These are phyloP conservation scores for Exocentrus adspersus DNA, from an alignment of 2,888 invertebrate species.

Conservation along the genomic window DNA sequence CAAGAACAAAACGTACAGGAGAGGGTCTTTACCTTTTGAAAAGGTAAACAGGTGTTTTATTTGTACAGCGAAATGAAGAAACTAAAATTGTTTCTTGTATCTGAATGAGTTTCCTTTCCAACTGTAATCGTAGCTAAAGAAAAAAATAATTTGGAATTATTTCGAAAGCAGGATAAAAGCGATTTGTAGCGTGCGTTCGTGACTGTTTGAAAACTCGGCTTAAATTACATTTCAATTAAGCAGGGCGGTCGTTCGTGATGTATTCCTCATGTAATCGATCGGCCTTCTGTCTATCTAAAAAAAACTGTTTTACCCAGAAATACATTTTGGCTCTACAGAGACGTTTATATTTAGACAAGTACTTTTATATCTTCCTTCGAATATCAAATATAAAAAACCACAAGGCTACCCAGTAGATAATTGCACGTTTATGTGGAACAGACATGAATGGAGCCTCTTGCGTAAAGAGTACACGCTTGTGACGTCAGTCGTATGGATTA, in stretches of 20 bases:
- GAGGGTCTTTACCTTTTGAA: constrained; percentile 57
- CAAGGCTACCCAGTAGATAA: background rate
- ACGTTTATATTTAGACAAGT: background rate
- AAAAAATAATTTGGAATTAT: no score
- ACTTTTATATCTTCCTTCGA: background rate
- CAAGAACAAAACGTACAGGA: constrained; percentile 45
- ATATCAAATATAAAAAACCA: background rate
- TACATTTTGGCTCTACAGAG: background rate
- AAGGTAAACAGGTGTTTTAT: no score
- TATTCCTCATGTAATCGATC: background rate
- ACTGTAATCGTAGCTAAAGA: no score
- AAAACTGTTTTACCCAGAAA: no score
- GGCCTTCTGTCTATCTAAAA: no score
- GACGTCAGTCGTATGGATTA: constrained; percentile 5
- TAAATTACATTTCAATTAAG: background rate
- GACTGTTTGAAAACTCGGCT: no score
- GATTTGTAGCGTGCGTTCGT: no score
- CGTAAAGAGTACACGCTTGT: background rate
- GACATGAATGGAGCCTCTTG: background rate
- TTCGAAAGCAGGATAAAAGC: no score
- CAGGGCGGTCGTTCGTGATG: no score
- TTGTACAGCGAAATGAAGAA: no score
- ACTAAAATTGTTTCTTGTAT: no score
- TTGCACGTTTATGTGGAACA: background rate
- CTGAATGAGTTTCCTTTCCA: no score